These are phyloP conservation scores for Paramuricea clavata DNA, from an alignment of 92 coral and sea anemone genomes.

Conservation along the genomic window DNA sequence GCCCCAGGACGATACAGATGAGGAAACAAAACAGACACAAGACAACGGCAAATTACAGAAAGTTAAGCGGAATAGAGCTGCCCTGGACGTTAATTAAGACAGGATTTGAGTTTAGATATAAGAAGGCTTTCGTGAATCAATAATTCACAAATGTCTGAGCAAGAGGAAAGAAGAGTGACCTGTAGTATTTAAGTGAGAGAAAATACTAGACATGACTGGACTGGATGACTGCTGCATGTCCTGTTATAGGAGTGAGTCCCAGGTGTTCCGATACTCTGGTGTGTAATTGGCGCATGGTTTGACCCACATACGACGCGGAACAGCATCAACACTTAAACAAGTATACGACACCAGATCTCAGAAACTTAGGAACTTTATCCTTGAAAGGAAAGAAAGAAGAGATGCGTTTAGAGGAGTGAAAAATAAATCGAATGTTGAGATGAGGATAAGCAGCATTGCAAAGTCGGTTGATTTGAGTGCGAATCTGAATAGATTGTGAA, in stretches of 20 bases:
- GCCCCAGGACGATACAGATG: not conserved
- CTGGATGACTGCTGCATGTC: not conserved
- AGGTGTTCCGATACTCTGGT: not conserved
- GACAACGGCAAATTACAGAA: not conserved
- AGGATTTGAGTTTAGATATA: not conserved
- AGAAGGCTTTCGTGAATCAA: not conserved
- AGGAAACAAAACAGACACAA: not conserved
- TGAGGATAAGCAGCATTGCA: slow-evolving; percentile 3
- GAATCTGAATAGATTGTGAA: not conserved
- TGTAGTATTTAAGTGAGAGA: slow-evolving; percentile 8
- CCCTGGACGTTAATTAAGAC: not conserved
- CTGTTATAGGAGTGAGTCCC: not conserved
- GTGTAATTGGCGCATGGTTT: not conserved
- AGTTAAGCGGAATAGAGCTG: not conserved
- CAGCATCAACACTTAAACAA: not conserved
- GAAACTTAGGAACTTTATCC: not conserved
- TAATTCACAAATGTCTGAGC: not conserved
- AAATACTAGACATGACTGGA: not conserved
- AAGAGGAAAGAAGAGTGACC: not conserved
- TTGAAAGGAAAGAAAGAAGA: not conserved
- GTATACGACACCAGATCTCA: not conserved
- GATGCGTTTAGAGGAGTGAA: not conserved
- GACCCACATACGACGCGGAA: not conserved
- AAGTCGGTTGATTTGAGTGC: slow-evolving; percentile 16
- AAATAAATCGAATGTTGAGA: slow-evolving; percentile 20